Base-by-base conservation (phyloP, 2,113 vertebrate species). In the Passer domesticus region DNA sequence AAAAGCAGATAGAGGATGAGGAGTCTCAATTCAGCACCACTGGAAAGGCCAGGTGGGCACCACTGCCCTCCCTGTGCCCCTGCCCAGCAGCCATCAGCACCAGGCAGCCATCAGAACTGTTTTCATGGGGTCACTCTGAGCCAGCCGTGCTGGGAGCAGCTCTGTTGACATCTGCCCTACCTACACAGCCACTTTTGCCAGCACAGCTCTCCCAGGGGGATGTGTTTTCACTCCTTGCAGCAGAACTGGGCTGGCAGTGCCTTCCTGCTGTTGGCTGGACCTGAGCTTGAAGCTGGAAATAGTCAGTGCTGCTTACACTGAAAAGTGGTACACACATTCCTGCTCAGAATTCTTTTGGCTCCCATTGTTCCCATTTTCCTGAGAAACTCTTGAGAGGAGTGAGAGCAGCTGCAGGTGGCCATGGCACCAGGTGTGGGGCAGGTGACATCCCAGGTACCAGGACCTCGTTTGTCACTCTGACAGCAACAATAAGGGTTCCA, bases 401-500 rank as follows among this genome's bases (percentile, higher is more conserved):
- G 68, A 28, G 35, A 68, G 23, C 56, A 47, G 53, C 58, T 69
- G 23, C 33, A 15, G 0, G 1, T 52, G 80, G 25, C 37, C 15
- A 0, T 21, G 62, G 15, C 5, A 4, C 35, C 20, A 24, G 37
- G 35, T 22, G 35, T 72, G 64, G 52, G 49, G 3, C 10, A 62
- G 31, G 18, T 1, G 5, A 25, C 28, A 81, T 43, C 7, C 21
- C 8, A 3, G 24, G 30, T 30, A 7, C 5, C 1, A 89, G 46
- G 49, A 24, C 19, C 55, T n/a, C 0, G 0, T 83, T 62, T 66
- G 56, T 20, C 87, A n/a, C 1, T 0, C 69, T 47, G n/a, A 14
- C 8, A 16, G 43, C 82, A 56, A 4, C 0, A 2, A 2, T 13
- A 19, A 27, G 21, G 14, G 16, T 31, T 83, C 73, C 63, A 41